These are phyloP conservation scores for Drosophila neocordata DNA, from an alignment of 1,140 invertebrate species.

Conservation along the genomic window DNA sequence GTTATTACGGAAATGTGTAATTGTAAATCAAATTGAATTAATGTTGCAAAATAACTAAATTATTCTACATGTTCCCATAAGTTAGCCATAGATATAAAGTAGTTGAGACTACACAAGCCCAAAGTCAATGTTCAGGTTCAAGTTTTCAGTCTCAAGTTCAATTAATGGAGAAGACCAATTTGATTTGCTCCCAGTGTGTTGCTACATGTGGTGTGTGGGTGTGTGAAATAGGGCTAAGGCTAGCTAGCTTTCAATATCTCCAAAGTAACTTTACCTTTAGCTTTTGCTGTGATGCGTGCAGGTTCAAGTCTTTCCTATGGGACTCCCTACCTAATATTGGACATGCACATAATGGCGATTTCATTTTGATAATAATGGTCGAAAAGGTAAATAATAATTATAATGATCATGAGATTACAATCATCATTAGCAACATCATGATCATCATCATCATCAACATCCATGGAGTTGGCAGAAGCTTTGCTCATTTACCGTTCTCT, in stretches of 20 bases:
- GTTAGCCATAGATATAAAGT: slow-evolving; percentile 21
- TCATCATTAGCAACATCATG: slow-evolving; percentile 37
- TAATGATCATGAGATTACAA: slow-evolving; percentile 78
- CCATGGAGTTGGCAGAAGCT: slow-evolving; percentile 57
- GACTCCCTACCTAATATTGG: slow-evolving; percentile 14
- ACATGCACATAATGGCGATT: slow-evolving; percentile 68
- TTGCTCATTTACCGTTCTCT: slow-evolving; percentile 76
- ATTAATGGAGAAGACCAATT: slow-evolving; percentile 37
- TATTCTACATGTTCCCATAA: slow-evolving; percentile 17
- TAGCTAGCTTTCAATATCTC: neutral
- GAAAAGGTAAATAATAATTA: slow-evolving; percentile 76
- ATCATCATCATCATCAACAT: slow-evolving; percentile 11
- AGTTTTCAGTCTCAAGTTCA: slow-evolving; percentile 18
- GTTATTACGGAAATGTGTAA: slow-evolving; percentile 23
- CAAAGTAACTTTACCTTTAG: neutral
- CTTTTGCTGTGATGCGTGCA: slow-evolving; percentile 30
- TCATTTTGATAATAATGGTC: slow-evolving; percentile 78
- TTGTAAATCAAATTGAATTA: slow-evolving; percentile 15
- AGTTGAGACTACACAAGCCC: neutral
- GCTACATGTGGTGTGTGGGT: slow-evolving; percentile 31
- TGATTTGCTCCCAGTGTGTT: slow-evolving; percentile 11
- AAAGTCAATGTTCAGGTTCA: slow-evolving; percentile 17
- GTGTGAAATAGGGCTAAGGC: slow-evolving; percentile 66
- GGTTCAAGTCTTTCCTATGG: slow-evolving; percentile 18
- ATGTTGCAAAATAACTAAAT: slow-evolving; percentile 5